phyloP scores from a whole-genome alignment of 2,888 invertebrate species.

The Diplazon laetatorius region DNA sequence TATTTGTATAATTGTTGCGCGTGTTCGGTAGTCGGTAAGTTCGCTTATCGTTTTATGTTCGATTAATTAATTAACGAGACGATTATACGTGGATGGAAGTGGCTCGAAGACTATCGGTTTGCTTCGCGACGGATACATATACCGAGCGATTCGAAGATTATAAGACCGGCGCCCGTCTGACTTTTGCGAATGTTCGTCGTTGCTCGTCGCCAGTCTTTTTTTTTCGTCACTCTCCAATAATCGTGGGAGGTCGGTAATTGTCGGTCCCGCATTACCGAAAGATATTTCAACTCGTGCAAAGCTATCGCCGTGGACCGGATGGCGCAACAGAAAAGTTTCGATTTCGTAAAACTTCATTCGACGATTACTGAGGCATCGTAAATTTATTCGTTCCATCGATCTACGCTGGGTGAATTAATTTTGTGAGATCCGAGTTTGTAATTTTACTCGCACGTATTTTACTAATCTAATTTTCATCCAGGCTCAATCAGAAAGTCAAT shows the following conservation, averaged over 20 bases:
- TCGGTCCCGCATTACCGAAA: conserved; percentile 15
- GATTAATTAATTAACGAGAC: conserved; percentile 62
- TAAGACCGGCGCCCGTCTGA: conserved; percentile 39
- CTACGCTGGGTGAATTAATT: not conserved
- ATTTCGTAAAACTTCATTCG: not conserved
- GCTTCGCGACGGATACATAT: conserved; percentile 9
- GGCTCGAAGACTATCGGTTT: conserved; percentile 10
- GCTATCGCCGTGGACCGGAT: not conserved
- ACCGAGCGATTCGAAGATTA: conserved; percentile 36
- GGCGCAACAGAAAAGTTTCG: not conserved
- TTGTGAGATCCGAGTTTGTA: not conserved
- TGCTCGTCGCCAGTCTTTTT: conserved; percentile 5
- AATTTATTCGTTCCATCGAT: not conserved
- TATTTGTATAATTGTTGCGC: conserved; percentile 47
- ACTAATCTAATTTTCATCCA: no score
- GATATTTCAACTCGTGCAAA: not conserved
- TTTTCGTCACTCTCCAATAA: conserved; percentile 17
- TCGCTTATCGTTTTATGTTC: conserved; percentile 54
- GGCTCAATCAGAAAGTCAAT: no score
- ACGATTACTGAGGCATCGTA: not conserved
- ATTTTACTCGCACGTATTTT: not conserved
- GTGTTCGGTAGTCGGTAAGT: conserved; percentile 38
- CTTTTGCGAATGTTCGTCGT: conserved; percentile 45
- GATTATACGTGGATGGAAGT: conserved; percentile 47
- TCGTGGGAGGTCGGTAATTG: conserved; percentile 52